Evolutionary conservation across 1,140 invertebrate genomes (phyloP).

Genomic region (Oreohelix idahoensis): DNA sequence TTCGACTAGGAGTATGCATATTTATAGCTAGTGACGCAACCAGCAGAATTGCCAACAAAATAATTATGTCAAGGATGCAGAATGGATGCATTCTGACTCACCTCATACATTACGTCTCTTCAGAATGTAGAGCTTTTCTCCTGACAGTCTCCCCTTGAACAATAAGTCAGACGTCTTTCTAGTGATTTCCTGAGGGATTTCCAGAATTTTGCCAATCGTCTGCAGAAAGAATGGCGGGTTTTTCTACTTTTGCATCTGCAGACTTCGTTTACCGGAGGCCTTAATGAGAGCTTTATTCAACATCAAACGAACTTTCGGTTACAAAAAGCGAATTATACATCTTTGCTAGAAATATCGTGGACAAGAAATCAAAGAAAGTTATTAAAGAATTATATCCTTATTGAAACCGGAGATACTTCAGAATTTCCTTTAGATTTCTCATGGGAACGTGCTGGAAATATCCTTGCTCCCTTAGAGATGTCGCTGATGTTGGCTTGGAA

Average conservation of each 20-base stretch:
- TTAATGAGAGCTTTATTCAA: background rate
- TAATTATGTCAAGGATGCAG: background rate
- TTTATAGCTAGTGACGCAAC: too few relatives aligned
- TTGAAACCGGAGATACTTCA: constrained; percentile 5
- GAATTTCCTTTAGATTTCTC: constrained; percentile 1
- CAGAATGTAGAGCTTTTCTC: background rate
- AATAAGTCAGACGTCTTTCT: constrained; percentile 1
- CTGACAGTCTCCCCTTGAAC: background rate
- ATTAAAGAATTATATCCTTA: constrained; percentile 31
- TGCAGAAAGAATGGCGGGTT: background rate
- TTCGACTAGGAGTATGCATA: too few relatives aligned
- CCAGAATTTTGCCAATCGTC: constrained; percentile 14
- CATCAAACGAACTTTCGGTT: background rate
- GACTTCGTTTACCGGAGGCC: constrained; percentile 1
- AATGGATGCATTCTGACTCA: background rate
- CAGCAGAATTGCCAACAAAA: background rate
- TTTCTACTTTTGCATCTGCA: background rate
- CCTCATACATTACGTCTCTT: background rate
- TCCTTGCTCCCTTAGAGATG: background rate
- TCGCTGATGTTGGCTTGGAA: background rate
- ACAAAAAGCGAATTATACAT: constrained; percentile 13
- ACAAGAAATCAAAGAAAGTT: constrained; percentile 13
- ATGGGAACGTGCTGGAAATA: background rate
- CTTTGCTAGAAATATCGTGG: background rate
- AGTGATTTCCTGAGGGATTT: constrained; percentile 24